Evolutionary conservation across 2,113 vertebrate genomes (phyloP), one percentile per base, ranked within the genome.

Genomic region (Marmota flaviventris): DNA sequence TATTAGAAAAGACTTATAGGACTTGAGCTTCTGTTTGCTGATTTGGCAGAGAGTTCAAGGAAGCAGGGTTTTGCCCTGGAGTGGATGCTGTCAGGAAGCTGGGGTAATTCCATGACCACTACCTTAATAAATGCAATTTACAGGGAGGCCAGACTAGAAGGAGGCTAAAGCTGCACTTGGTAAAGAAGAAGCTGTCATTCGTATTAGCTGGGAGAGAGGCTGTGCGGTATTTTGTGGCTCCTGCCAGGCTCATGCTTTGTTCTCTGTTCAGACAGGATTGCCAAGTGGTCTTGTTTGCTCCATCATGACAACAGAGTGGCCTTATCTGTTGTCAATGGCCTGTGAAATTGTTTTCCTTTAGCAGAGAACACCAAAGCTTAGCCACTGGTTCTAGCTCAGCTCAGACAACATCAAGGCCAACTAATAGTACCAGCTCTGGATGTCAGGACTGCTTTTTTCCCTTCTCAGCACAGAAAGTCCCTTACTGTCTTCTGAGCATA

Each of bases 331-430:
- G 61, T 2, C n/a, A 9, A 53, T 39, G 9, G 45, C 61, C 61
- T 5, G 8, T 72, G n/a, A 25, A 4, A 12, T 13, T 42, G 20
- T 92, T 61, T 37, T 29, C 48, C 73, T 92, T 77, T 56, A 9
- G 7, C 4, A 22, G 51, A 93, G 39, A 87, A 82, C 51, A 56
- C 10, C 32, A n/a, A 63, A 76, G 4, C 20, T 58, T 18, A 14
- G 25, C 37, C 56, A n/a, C n/a, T 1, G 0, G 10, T 18, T 45
- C 39, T 29, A 25, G 39, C 56, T 12, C 34, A 51, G 29, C 61
- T 75, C 81, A 82, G 17, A 10, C 24, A 34, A 37, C 24, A 9
- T 25, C 4, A 13, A 8, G 39, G 37, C 18, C 22, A 65, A 29
- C 20, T 34, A n/a, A 76, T 1, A 9, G 61, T 34, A 58, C 32